Evolutionary conservation across 1,140 invertebrate species (phyloP).

Genomic region (Lucilia cuprina): DNA sequence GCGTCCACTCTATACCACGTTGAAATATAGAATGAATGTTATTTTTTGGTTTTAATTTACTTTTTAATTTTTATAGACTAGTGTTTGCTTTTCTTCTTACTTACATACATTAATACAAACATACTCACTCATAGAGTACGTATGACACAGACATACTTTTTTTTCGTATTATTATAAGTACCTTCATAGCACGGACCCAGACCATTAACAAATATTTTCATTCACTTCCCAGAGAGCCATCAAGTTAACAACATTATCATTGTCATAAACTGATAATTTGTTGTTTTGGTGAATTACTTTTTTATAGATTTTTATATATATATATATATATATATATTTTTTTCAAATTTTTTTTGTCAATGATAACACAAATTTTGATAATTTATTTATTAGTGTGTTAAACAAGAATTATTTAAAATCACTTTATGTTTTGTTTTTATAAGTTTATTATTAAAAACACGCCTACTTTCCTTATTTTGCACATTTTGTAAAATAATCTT

Average conservation of each 20-base stretch:
- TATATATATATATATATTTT: not conserved
- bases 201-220: not conserved
- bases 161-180: not conserved
- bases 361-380: not conserved
- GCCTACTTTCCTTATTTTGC: not conserved
- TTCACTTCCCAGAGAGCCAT: not conserved
- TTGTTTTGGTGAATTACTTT: not conserved
- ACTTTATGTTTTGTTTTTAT: not conserved
- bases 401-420: not conserved
- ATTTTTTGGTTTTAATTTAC: not conserved
- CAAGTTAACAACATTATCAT: not conserved
- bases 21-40: conserved; percentile 2
- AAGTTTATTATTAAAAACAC: not conserved
- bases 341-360: not conserved
- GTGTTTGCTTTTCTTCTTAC: not conserved
- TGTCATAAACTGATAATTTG: not conserved
- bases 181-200: not conserved
- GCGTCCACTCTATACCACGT: not conserved
- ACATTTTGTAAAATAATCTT: too few relatives aligned
- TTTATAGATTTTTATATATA: too few relatives aligned
- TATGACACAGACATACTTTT: not conserved
- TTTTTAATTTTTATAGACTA: not conserved
- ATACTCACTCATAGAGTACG: not conserved
- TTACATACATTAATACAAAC: too few relatives aligned
- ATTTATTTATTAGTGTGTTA: too few relatives aligned